phyloP scores from a whole-genome alignment of 1,140 invertebrate species.

The Ceratina japonica region DNA sequence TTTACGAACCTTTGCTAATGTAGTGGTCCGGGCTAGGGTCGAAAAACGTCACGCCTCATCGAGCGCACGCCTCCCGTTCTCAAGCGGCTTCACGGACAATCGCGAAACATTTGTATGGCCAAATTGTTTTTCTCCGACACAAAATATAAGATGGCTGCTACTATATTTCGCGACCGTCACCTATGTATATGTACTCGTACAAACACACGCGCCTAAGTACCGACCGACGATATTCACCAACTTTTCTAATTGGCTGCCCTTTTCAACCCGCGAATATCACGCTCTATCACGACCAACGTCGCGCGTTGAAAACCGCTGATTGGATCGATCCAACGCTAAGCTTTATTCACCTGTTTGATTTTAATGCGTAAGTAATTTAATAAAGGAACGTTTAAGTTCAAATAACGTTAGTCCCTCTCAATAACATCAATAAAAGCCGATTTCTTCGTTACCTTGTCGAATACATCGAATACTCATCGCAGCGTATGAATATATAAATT shows the following conservation, averaged over 20 bases:
- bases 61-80: slow-evolving; percentile 73
- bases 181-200: slow-evolving; percentile 57
- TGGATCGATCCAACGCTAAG: slow-evolving; percentile 41
- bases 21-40: slow-evolving; percentile 75
- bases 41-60: slow-evolving; percentile 76
- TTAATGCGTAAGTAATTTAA: slow-evolving; percentile 35
- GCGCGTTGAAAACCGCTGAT: slow-evolving; percentile 35
- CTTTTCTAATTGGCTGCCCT: slow-evolving; percentile 48
- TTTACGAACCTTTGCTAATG: slow-evolving; percentile 79
- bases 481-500: not conserved
- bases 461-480: not conserved
- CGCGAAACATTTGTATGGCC: slow-evolving; percentile 77
- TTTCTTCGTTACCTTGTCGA: not conserved
- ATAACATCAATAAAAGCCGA: not conserved
- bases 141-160: slow-evolving; percentile 81
- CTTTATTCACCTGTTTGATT: slow-evolving; percentile 49
- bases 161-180: slow-evolving; percentile 73
- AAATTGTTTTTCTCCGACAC: slow-evolving; percentile 79
- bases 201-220: slow-evolving; percentile 52
- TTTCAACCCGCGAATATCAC: slow-evolving; percentile 36
- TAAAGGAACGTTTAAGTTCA: slow-evolving; percentile 4
- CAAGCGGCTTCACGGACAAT: slow-evolving; percentile 73
- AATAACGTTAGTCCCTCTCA: not conserved
- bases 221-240: slow-evolving; percentile 41
- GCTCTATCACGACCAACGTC: slow-evolving; percentile 12